These are phyloP conservation scores for Drosophila eohydei DNA, from an alignment of 2,888 invertebrate species.

Conservation along the genomic window DNA sequence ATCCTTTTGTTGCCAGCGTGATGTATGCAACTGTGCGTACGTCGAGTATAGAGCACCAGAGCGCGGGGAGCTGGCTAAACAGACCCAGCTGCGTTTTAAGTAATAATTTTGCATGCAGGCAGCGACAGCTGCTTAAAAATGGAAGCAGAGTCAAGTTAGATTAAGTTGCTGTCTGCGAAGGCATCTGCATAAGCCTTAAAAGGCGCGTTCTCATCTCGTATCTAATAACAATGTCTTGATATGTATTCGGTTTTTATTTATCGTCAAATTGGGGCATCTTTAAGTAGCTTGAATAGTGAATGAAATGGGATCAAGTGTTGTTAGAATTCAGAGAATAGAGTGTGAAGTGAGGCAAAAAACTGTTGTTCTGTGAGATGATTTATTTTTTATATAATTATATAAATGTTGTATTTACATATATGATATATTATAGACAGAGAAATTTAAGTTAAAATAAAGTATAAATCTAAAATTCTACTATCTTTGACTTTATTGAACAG, in stretches of 20 bases:
- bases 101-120: constrained; percentile 76
- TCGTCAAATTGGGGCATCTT: neutral
- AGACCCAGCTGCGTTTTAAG: constrained; percentile 74
- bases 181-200: constrained; percentile 24
- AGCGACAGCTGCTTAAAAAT: constrained; percentile 78
- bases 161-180: constrained; percentile 48
- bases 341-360: neutral
- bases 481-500: no score
- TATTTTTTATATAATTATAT: neutral
- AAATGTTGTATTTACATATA: neutral
- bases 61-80: neutral
- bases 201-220: neutral
- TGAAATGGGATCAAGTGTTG: neutral
- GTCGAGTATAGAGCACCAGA: neutral
- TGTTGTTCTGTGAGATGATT: neutral
- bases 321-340: neutral
- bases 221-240: neutral
- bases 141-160: constrained; percentile 63
- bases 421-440: no score
- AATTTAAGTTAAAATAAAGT: no score
- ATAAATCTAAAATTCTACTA: no score
- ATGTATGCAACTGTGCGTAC: constrained; percentile 61
- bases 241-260: neutral
- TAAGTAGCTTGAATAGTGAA: constrained; percentile 1
- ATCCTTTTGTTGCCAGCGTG: constrained; percentile 74